Evolutionary conservation across 2,888 invertebrate genomes (phyloP), one percentile per base, ranked within the genome.

Genomic region (Rhaphigaster nebulosa): DNA sequence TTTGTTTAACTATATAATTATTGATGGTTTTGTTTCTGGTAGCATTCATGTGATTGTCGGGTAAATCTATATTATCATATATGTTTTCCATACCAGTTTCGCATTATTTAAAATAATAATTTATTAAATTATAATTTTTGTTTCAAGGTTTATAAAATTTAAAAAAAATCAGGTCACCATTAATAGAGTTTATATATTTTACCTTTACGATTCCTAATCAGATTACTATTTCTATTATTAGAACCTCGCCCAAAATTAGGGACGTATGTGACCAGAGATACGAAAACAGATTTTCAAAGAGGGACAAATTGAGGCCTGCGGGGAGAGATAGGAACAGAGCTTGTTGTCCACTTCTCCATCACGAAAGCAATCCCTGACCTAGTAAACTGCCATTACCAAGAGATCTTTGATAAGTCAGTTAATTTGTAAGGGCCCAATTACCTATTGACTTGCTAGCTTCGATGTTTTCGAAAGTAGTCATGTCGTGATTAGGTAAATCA

Each of bases 391-490:
- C 41, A 84, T 84, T 84, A 84, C 41, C 20, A 6, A 41, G 45
- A 84, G 84, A 84, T 84, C 41, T 84, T 84, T 38, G 80, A 80
- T 80, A 80, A 41, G 23, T 80, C 80, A n/a, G 8, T 45, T 84
- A 45, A 84, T 84, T 84, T 84, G 8, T 18, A 70, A 34, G 20
- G 34, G 20, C 70, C 20, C 70, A 34, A 70, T 70, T 34, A 12
- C 34, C 70, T 70, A 70, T 70, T 34, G 29, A 3, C 29, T 65
- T 65, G 1, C 65, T 29, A 29, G 34, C 8, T 34, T 34, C 34
- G 34, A 70, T 34, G 38, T 70, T 70, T 70, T 70, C 34, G 18
- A 70, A 70, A 70, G 6, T 20, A 34, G 70, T 70, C 6, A 3
- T 34, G 1, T 70, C 15, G 13, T 70, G 34, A 34, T 60, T n/a